Conservation (phyloP, 2,888 invertebrate genomes). For the Archaeoteleia sp. region DNA sequence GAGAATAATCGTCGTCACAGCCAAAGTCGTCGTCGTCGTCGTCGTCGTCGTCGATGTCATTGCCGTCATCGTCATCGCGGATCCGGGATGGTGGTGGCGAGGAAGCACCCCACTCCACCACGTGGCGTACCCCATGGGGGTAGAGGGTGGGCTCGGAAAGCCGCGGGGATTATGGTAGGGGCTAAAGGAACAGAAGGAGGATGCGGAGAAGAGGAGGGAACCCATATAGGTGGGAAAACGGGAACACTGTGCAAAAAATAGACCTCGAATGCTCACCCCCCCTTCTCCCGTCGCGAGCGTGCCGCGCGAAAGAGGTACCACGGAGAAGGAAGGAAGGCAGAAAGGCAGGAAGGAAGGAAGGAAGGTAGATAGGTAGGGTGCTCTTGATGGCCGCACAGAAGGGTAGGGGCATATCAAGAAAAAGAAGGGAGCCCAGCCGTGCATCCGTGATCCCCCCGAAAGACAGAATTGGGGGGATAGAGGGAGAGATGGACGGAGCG, state of each 20-base stretch:
- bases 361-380: conserved; percentile 57
- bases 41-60: conserved; percentile 17
- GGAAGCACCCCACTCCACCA: conserved; percentile 66
- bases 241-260: conserved; percentile 66
- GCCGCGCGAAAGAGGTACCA: conserved; percentile 6
- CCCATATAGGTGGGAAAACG: conserved; percentile 68
- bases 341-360: conserved; percentile 1
- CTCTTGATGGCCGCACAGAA: conserved; percentile 25
- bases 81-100: conserved; percentile 48
- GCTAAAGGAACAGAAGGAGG: conserved; percentile 50
- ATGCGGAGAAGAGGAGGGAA: conserved; percentile 54
- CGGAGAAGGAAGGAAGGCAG: conserved; percentile 5
- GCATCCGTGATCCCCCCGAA: conserved; percentile 54
- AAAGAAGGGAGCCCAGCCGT: conserved; percentile 49
- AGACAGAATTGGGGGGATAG: conserved; percentile 27
- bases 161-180: conserved; percentile 49
- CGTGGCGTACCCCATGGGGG: conserved; percentile 62
- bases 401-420: conserved; percentile 50
- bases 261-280: conserved; percentile 52
- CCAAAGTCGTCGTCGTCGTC: conserved; percentile 8
- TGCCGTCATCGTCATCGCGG: conserved; percentile 45
- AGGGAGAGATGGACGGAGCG: conserved; percentile 31
- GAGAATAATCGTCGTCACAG: too few relatives aligned
- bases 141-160: conserved; percentile 59
- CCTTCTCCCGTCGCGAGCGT: conserved; percentile 31